Conservation (phyloP, 2,797 vertebrate genomes). For the Rhinichthys osculus region DNA sequence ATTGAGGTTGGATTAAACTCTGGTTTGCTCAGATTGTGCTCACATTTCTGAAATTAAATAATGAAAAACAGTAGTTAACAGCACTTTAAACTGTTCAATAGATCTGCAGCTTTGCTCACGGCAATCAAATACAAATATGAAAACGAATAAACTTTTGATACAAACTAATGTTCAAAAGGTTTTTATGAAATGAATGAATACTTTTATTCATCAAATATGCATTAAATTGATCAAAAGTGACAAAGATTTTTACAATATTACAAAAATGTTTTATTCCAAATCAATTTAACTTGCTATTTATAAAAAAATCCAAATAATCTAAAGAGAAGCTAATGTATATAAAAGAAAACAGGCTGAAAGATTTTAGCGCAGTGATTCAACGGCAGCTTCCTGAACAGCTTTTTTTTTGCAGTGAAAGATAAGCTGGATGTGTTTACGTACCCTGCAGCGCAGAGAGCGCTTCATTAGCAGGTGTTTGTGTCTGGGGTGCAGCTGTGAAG, state of each 20-base stretch:
- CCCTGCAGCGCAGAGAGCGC: slow-evolving; percentile 95
- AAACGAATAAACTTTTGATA: background rate
- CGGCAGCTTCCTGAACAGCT: background rate
- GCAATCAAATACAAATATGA: slow-evolving; percentile 1
- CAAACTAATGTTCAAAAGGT: background rate
- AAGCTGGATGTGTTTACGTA: slow-evolving; percentile 66
- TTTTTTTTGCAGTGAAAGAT: background rate
- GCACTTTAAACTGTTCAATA: background rate
- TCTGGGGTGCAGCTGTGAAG: slow-evolving; percentile 95
- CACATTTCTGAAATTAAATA: slow-evolving; percentile 87
- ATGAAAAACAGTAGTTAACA: background rate
- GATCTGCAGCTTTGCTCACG: background rate
- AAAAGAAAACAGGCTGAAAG: no score
- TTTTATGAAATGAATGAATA: background rate
- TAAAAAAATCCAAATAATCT: no score
- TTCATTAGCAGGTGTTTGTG: slow-evolving; percentile 99
- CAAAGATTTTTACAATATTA: background rate
- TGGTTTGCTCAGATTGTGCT: slow-evolving; percentile 99
- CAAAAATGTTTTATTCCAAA: background rate
- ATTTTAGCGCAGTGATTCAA: background rate
- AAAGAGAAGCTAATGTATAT: no score
- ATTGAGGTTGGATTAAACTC: slow-evolving; percentile 99
- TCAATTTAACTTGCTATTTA: background rate
- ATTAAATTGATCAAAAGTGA: background rate
- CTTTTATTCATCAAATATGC: background rate